Conservation (phyloP, 2,797 vertebrate species). For the Tragelaphus oryx region DNA sequence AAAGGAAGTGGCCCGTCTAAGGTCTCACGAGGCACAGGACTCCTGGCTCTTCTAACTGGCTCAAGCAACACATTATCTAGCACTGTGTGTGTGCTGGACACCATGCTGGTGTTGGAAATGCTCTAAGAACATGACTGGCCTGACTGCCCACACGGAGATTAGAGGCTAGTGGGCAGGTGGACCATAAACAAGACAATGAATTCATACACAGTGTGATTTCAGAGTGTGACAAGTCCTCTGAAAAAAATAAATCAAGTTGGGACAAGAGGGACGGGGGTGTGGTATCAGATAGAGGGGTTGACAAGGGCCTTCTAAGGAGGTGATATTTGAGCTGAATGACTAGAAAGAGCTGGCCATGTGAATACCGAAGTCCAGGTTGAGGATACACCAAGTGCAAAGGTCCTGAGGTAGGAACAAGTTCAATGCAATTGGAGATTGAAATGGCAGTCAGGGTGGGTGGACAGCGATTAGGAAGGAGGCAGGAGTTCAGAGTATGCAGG, state of each 20-base stretch:
- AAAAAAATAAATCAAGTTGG: neutral
- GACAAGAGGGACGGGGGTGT: neutral
- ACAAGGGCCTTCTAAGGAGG: neutral
- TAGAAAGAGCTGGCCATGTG: neutral
- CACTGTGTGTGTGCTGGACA: too few species aligned
- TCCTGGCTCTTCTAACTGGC: neutral
- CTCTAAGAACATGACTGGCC: too few species aligned
- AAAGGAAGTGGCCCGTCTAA: neutral
- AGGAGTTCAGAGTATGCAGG: neutral
- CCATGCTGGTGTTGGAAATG: neutral
- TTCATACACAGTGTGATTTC: neutral
- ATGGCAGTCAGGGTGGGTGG: neutral
- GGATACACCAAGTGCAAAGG: neutral
- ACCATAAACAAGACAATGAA: neutral
- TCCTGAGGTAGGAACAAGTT: neutral
- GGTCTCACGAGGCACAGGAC: neutral
- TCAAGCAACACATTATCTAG: neutral
- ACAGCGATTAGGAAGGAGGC: neutral
- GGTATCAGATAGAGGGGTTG: neutral
- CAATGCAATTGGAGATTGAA: neutral
- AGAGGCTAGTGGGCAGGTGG: neutral
- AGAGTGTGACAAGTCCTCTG: neutral
- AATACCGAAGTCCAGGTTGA: neutral
- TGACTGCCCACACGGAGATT: neutral
- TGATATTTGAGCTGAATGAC: neutral